Conservation (phyloP, 1,140 invertebrate genomes). For the Caerostris darwini region DNA sequence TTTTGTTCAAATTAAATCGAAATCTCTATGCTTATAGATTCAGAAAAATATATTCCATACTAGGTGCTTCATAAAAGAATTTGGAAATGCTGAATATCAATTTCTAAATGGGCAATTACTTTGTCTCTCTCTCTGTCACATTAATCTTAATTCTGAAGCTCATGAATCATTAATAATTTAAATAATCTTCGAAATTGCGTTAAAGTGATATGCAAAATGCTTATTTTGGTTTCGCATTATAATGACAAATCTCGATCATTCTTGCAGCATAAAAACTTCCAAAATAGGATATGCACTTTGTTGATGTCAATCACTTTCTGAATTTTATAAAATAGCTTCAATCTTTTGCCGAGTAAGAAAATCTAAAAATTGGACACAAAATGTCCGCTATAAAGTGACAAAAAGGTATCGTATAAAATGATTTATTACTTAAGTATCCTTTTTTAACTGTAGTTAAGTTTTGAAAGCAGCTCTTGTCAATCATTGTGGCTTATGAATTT, state of each 20-base stretch:
- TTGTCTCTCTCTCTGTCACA: background rate
- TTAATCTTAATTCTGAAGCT: background rate
- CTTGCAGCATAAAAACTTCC: background rate
- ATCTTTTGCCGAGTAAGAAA: background rate
- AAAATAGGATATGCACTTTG: background rate
- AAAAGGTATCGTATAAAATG: background rate
- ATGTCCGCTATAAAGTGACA: background rate
- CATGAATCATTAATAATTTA: constrained; percentile 13
- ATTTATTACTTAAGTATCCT: background rate
- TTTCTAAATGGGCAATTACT: background rate
- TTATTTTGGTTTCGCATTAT: background rate
- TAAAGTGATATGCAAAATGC: background rate
- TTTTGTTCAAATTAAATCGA: too few relatives aligned
- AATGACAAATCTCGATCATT: background rate
- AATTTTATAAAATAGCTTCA: background rate
- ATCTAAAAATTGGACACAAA: background rate
- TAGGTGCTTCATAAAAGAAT: too few relatives aligned
- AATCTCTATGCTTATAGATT: too few relatives aligned
- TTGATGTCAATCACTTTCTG: background rate
- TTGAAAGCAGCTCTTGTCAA: too few relatives aligned
- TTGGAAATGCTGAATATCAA: background rate
- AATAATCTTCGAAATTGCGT: constrained; percentile 2
- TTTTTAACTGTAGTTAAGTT: too few relatives aligned
- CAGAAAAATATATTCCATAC: too few relatives aligned
- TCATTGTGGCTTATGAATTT: too few relatives aligned